Base-by-base conservation (phyloP, 37 sponge, comb jelly and placozoan genomes). In the Ianthella basta region DNA sequence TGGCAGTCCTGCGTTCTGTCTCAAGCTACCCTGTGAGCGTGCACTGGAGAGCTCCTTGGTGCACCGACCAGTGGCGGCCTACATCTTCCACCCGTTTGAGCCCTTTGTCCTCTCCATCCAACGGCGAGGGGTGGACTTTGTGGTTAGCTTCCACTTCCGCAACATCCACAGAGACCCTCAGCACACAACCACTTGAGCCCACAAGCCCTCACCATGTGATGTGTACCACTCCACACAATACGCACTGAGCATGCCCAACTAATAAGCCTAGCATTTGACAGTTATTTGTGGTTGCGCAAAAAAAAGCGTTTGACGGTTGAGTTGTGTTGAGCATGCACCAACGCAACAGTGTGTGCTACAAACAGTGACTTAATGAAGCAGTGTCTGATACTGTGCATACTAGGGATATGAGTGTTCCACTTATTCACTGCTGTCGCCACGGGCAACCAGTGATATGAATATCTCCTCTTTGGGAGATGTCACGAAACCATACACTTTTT, bases 61-160 rank as follows among this genome's bases (percentile, higher is more conserved):
- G 20, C 72, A 70, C 21, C 80, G 94, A 37, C 60, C 88, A 20
- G 86, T 97, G 21, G 91, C 92, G 16, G 97, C 95, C 25, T 97
- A 86, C 91, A 97, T 94, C 59, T 97, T 95, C 85, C 97, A 97
- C 59, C 97, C 97, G 27, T 85, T 69, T 59, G 95, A 97, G 36
- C 97, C 97, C 15, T 97, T 97, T 83, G 74, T 91, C 61, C 88
- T 97, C 35, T 97, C 97, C 60, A 94, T 97, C 18, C 95, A 97
- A 75, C 87, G 92, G 61, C 85, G 80, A 80, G 55, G 40, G 21
- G 27, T 39, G 0, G 94, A 95, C 59, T 93, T 84, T 59, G 75
- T 90, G 37, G 95, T 97, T 24, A 89, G 82, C 74, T 90, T 97
- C 40, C 94, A 97, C 56, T 91, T 96, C 85, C 86, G 90, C 84